Evolutionary conservation across 2,797 vertebrate species (phyloP).

Genomic region (Pseudochirops corinnae): DNA sequence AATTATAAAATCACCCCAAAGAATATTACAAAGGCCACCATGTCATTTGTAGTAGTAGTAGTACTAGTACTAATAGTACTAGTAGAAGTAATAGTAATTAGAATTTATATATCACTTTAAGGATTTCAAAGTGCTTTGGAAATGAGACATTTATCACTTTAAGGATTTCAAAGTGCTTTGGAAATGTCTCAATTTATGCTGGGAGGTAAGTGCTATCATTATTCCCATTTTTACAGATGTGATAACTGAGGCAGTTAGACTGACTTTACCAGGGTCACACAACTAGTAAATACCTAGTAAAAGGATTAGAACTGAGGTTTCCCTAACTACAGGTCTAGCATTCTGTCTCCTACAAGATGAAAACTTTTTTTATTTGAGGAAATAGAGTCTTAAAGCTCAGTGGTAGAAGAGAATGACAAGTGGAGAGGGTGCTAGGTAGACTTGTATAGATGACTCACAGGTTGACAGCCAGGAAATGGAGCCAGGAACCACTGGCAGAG

Average conservation of each 20-base stretch:
- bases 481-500: neutral
- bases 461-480: neutral
- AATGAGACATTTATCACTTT: neutral
- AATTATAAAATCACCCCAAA: too few species aligned
- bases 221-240: neutral
- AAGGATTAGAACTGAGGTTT: neutral
- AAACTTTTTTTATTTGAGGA: neutral
- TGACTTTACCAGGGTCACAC: neutral
- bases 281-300: neutral
- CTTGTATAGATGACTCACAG: neutral
- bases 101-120: neutral
- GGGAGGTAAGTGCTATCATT: neutral
- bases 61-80: too few species aligned
- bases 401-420: neutral
- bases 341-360: neutral
- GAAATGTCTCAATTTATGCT: neutral
- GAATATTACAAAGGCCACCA: too few species aligned
- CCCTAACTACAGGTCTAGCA: neutral
- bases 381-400: neutral
- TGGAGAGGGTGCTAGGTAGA: neutral
- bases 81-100: neutral
- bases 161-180: neutral
- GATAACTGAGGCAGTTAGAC: neutral
- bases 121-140: neutral
- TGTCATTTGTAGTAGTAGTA: too few species aligned